phyloP scores from a whole-genome alignment of 2,113 vertebrate genomes.

The Puma concolor region DNA sequence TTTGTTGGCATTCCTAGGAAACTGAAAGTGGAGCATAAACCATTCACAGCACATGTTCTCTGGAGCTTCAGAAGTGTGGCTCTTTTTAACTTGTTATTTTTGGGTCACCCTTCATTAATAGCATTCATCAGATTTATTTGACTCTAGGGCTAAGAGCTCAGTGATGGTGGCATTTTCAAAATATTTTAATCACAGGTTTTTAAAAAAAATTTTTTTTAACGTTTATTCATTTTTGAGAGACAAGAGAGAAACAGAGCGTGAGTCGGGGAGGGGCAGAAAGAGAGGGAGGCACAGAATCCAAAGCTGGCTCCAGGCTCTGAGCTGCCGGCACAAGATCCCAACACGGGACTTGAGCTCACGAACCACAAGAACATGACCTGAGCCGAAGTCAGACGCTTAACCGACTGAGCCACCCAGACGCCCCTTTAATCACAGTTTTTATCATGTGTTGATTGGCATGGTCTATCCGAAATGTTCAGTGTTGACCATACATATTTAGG shows the following conservation, averaged over 20 bases:
- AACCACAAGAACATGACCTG: no score
- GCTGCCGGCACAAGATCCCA: no score
- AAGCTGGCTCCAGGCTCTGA: no score
- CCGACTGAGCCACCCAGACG: no score
- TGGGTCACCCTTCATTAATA: conserved; percentile 66
- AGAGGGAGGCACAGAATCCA: no score
- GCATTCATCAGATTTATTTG: conserved; percentile 47
- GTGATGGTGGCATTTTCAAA: conserved; percentile 18
- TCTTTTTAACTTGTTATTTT: conserved; percentile 71
- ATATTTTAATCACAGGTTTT: conserved; percentile 1
- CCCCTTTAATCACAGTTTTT: background rate
- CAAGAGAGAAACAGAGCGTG: no score
- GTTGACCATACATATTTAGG: background rate
- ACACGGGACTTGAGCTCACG: no score
- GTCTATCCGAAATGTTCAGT: background rate
- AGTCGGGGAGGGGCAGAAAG: no score
- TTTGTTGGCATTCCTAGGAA: conserved; percentile 30
- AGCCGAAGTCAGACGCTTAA: no score
- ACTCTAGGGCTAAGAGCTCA: conserved; percentile 37
- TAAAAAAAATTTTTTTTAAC: background rate
- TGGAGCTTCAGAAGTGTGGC: conserved; percentile 46
- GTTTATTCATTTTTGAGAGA: no score
- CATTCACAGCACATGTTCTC: conserved; percentile 30
- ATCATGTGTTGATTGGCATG: background rate
- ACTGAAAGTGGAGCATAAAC: conserved; percentile 62